Base-by-base conservation (phyloP, 2,888 invertebrate species). In the Protophormia terraenovae region DNA sequence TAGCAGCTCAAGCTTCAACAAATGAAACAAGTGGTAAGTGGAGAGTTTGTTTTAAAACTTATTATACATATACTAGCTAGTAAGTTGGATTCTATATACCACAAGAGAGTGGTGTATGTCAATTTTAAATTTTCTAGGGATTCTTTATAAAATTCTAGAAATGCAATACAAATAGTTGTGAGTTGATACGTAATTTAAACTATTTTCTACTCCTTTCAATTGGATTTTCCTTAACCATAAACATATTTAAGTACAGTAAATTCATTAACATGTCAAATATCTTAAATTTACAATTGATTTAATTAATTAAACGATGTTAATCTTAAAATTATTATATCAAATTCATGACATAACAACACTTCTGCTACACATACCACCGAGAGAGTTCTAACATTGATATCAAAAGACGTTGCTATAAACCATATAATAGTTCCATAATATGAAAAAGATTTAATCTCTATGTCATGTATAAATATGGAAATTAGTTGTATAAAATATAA, bases 21-120 rank as follows among this genome's bases (percentile, higher is more conserved):
- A 86, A 90, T 69, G 91, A 91, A 89, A 87, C 90, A 83, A 90
- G 89, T 88, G 91, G 91, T 91, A 88, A 90, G 91, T 89, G 29
- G 2, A 50, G 14, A 16, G 45, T 16, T 41, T 32, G 6, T 3
- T 38, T 38, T 38, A 22, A 12, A 22, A 14, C 14, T 4, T 12
- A n/a, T n/a, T n/a, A n/a, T n/a, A n/a, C n/a, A n/a, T n/a, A n/a
- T n/a, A n/a, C n/a, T n/a, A n/a, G n/a, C n/a, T n/a, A n/a, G n/a
- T n/a, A n/a, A n/a, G n/a, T n/a, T n/a, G n/a, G n/a, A n/a, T n/a
- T n/a, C n/a, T n/a, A n/a, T n/a, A n/a, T n/a, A n/a, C n/a, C n/a
- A n/a, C n/a, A n/a, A n/a, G n/a, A n/a, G n/a, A n/a, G n/a, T n/a
- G n/a, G n/a, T n/a, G n/a, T n/a, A n/a, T n/a, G n/a, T n/a, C n/a